These are phyloP conservation scores for Alauda arvensis DNA, from an alignment of 2,797 vertebrate species.

Conservation along the genomic window DNA sequence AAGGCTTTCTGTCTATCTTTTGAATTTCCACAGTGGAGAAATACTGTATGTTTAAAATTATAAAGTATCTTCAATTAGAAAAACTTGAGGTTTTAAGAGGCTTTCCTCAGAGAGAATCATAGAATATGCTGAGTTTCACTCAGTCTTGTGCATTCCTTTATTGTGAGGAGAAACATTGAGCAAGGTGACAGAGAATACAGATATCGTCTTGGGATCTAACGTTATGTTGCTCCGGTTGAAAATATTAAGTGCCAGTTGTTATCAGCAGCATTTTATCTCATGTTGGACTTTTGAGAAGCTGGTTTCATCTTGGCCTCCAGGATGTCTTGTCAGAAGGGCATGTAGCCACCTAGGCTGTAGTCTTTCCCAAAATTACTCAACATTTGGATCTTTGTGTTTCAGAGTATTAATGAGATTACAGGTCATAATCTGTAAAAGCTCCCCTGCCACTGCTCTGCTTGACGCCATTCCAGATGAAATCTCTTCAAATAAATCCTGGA, in stretches of 20 bases:
- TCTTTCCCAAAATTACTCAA: slow-evolving; percentile 61
- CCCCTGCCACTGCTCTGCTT: slow-evolving; percentile 69
- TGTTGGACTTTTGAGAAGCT: not conserved
- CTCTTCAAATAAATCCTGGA: slow-evolving; percentile 72
- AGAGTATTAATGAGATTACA: slow-evolving; percentile 73
- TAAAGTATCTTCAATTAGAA: not conserved
- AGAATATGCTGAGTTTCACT: not conserved
- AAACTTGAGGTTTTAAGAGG: not conserved
- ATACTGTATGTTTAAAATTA: not conserved
- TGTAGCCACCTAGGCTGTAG: slow-evolving; percentile 12
- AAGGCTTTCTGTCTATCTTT: not conserved
- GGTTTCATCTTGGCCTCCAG: slow-evolving; percentile 1
- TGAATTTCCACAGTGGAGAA: not conserved
- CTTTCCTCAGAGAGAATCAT: not conserved
- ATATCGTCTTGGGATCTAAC: not conserved
- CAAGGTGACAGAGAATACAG: not conserved
- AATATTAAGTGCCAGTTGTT: not conserved
- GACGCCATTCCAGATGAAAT: slow-evolving; percentile 77
- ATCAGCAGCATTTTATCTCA: not conserved
- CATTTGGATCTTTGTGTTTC: slow-evolving; percentile 69
- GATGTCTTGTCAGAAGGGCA: slow-evolving; percentile 20
- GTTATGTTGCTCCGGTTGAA: not conserved
- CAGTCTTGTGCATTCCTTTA: not conserved
- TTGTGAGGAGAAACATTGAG: not conserved
- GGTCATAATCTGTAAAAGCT: slow-evolving; percentile 75